phyloP scores from a whole-genome alignment of 2,113 vertebrate genomes.

The Meleagris gallopavo region DNA sequence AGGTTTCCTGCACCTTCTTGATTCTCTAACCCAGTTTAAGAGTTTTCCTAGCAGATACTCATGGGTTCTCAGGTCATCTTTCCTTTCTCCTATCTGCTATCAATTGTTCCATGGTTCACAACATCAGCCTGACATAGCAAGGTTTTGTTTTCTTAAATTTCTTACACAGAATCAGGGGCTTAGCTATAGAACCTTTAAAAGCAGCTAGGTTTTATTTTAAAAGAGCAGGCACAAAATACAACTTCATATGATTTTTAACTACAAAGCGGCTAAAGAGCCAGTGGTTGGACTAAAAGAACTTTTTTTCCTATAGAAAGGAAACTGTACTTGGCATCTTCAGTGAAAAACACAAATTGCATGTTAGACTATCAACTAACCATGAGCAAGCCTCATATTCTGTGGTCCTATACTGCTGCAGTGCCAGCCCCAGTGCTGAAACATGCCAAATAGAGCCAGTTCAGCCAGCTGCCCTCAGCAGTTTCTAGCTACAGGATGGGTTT shows the following conservation, averaged over 20 bases:
- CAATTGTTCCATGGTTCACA: not conserved
- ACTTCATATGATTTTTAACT: not conserved
- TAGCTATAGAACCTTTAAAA: not conserved
- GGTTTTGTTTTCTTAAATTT: not conserved
- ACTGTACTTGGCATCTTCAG: not conserved
- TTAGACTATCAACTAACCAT: not conserved
- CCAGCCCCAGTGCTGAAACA: not conserved
- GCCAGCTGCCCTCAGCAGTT: not conserved
- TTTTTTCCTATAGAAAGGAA: not conserved
- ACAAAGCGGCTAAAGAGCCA: not conserved
- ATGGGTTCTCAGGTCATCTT: not conserved
- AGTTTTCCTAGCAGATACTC: not conserved
- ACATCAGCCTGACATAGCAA: not conserved
- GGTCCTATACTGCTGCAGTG: not conserved
- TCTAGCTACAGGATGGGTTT: not conserved
- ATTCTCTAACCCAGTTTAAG: not conserved
- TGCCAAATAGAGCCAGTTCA: not conserved
- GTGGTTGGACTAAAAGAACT: not conserved
- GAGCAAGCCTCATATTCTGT: not conserved
- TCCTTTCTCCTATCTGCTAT: not conserved
- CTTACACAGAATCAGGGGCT: not conserved
- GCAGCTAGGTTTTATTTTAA: not conserved
- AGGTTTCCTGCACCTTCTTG: not conserved
- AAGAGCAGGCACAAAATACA: not conserved
- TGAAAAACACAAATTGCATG: rapidly evolving